Conservation (phyloP, 2,113 vertebrate species). For the Engystomops pustulosus region DNA sequence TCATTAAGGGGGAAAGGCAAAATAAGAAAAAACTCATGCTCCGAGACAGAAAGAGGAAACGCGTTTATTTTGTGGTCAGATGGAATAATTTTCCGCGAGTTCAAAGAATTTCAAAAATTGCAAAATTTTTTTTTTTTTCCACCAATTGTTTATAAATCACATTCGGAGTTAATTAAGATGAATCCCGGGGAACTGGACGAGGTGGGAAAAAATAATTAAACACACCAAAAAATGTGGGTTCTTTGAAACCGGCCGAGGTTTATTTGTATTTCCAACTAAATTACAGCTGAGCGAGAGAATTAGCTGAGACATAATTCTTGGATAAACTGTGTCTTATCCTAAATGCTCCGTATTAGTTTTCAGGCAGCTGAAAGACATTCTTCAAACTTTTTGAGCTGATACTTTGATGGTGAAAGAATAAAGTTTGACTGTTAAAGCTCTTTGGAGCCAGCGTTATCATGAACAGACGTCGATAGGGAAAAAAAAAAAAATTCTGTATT, state of each 20-base stretch:
- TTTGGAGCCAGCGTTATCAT: slow-evolving; percentile 43
- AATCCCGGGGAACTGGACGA: slow-evolving; percentile 47
- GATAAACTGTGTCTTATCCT: slow-evolving; percentile 56
- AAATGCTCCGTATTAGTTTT: slow-evolving; percentile 54
- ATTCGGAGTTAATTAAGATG: slow-evolving; percentile 52
- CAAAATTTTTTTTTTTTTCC: slow-evolving; percentile 20
- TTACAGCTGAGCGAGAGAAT: slow-evolving; percentile 49
- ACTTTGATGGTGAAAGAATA: slow-evolving; percentile 49
- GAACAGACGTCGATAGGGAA: slow-evolving; percentile 54
- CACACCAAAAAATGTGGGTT: slow-evolving; percentile 28
- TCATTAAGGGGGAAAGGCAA: slow-evolving; percentile 41
- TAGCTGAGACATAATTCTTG: slow-evolving; percentile 56
- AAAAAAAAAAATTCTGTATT: slow-evolving; percentile 10
- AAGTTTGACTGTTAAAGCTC: slow-evolving; percentile 50
- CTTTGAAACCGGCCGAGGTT: slow-evolving; percentile 48
- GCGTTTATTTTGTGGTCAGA: slow-evolving; percentile 56
- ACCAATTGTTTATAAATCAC: slow-evolving; percentile 56
- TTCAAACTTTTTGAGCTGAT: slow-evolving; percentile 43
- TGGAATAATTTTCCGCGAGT: slow-evolving; percentile 51
- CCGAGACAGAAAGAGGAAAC: slow-evolving; percentile 52
- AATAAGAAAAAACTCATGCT: slow-evolving; percentile 40
- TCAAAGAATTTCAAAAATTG: slow-evolving; percentile 54
- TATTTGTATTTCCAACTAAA: slow-evolving; percentile 57
- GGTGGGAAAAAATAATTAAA: slow-evolving; percentile 57
- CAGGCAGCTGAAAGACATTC: slow-evolving; percentile 58